These are phyloP conservation scores for Smittia aterrima DNA, from an alignment of 2,888 invertebrate species.

Conservation along the genomic window DNA sequence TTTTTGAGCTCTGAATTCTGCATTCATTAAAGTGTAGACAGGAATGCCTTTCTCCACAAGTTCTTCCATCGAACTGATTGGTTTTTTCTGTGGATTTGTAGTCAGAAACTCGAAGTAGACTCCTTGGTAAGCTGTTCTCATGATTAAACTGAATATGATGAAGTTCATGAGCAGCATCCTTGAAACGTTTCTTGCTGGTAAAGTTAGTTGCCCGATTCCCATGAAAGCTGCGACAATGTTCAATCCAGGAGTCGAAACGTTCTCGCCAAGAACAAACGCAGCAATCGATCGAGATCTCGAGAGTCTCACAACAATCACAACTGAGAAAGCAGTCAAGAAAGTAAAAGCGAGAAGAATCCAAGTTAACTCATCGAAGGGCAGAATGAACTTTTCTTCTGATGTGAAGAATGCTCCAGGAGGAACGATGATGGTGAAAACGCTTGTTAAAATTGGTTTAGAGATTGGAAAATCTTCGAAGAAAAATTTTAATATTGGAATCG, in stretches of 20 bases:
- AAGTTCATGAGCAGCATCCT: not conserved
- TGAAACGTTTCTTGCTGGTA: not conserved
- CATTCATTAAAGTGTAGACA: no score
- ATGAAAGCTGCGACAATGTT: not conserved
- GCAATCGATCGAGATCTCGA: not conserved
- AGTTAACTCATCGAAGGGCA: not conserved
- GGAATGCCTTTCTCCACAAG: no score
- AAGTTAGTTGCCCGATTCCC: not conserved
- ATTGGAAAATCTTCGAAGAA: not conserved
- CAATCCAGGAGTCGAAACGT: not conserved
- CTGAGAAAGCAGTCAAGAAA: not conserved
- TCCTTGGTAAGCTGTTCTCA: not conserved
- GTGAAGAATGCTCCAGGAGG: not conserved
- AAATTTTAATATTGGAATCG: no score
- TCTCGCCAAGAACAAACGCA: not conserved
- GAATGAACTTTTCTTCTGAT: not conserved
- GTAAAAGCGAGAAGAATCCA: not conserved
- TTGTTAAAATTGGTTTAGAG: not conserved
- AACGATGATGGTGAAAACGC: not conserved
- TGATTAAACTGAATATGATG: not conserved
- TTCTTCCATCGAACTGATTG: no score
- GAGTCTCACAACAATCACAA: not conserved
- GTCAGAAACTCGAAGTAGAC: no score
- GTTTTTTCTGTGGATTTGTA: no score
- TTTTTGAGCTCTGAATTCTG: no score